These are phyloP conservation scores for Caenorhabditis sinica DNA, from an alignment of 2,888 invertebrate genomes.

Conservation along the genomic window DNA sequence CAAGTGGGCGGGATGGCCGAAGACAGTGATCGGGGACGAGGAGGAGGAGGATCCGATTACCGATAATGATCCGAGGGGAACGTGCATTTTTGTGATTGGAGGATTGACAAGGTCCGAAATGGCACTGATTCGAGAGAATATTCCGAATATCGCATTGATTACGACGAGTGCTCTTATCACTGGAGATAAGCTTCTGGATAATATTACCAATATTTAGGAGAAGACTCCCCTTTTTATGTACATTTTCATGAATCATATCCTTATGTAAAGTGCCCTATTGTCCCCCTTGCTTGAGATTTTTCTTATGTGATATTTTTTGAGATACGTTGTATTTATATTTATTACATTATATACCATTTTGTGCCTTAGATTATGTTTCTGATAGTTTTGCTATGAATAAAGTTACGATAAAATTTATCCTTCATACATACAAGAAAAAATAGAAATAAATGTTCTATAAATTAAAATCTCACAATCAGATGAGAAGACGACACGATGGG, in stretches of 20 bases:
- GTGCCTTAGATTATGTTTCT: too few relatives aligned
- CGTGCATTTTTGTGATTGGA: conserved; percentile 92
- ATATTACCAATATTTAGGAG: conserved; percentile 71
- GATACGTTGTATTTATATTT: too few relatives aligned
- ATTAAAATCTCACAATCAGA: too few relatives aligned
- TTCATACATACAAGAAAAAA: too few relatives aligned
- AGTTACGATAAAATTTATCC: too few relatives aligned
- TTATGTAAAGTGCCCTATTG: conserved; percentile 1
- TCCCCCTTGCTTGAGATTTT: too few relatives aligned
- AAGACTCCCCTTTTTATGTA: not conserved
- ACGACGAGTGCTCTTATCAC: conserved; percentile 69
- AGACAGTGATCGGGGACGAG: conserved; percentile 54
- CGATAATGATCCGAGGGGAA: conserved; percentile 62
- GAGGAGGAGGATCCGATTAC: conserved; percentile 25
- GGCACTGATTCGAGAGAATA: conserved; percentile 66
- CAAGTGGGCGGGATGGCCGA: conserved; percentile 73
- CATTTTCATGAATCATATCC: too few relatives aligned
- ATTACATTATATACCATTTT: too few relatives aligned
- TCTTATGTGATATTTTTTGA: too few relatives aligned
- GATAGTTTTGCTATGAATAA: too few relatives aligned
- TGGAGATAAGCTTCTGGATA: conserved; percentile 71
- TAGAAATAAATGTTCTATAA: too few relatives aligned
- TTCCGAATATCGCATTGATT: conserved; percentile 69
- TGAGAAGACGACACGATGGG: too few relatives aligned
- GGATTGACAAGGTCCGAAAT: conserved; percentile 96